A percentile compares a stretch with the other conserved stretches of the same genome.
These are phyloP conservation scores for Pandemis heparana DNA, from an alignment of 2,888 invertebrate genomes.

Conservation along the genomic window DNA sequence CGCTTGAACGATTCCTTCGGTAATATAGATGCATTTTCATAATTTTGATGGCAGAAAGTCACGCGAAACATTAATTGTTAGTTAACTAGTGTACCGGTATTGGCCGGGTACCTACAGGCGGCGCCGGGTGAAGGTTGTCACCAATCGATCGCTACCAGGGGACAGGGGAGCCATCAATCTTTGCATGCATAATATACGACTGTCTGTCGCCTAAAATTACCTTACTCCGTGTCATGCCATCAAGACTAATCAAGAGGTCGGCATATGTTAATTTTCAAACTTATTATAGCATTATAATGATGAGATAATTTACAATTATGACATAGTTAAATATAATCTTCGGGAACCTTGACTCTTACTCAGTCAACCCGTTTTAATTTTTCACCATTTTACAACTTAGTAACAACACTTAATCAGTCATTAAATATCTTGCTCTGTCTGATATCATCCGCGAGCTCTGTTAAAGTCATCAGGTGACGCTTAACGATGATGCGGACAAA, in stretches of 20 bases:
- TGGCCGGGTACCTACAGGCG: background rate
- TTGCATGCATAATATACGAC: background rate
- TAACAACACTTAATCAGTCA: background rate
- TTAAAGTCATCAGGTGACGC: conserved; percentile 1
- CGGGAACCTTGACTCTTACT: no score
- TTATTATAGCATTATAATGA: no score
- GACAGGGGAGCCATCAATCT: background rate
- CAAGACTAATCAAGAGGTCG: background rate
- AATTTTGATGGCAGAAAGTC: conserved; percentile 16
- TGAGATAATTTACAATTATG: no score
- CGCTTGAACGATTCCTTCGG: conserved; percentile 12
- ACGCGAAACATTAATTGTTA: conserved; percentile 22
- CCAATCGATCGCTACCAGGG: conserved; percentile 8
- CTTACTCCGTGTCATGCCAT: background rate
- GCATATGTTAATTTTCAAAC: background rate
- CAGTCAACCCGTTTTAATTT: no score
- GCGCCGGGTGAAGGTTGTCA: conserved; percentile 15
- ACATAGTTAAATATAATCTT: no score
- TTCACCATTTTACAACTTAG: background rate
- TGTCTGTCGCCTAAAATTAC: background rate
- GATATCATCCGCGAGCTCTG: conserved; percentile 4
- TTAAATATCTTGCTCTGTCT: background rate
- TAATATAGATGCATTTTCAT: conserved; percentile 24
- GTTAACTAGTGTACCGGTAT: conserved; percentile 11
- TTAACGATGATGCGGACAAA: conserved; percentile 11